Percentiles rank a stretch among this genome's conserved stretches.
phyloP scores from a whole-genome alignment of 2,113 vertebrate species.

The Heterotis niloticus region DNA sequence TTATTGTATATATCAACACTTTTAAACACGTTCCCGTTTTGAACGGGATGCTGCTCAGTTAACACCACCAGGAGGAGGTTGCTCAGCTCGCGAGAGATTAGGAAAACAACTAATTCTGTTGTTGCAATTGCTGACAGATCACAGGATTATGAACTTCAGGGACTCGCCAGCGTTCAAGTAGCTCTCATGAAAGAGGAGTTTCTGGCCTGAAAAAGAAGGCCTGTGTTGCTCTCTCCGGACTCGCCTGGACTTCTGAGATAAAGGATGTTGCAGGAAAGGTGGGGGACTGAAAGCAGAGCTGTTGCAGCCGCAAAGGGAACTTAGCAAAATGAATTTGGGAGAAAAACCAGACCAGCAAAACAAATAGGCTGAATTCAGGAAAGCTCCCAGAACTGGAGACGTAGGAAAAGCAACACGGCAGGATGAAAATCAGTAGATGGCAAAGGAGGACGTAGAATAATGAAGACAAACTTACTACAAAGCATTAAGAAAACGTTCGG shows the following conservation, averaged over 20 bases:
- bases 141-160: conserved; percentile 15
- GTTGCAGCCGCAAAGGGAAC: background rate
- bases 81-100: background rate
- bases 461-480: background rate
- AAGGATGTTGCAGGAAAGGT: background rate
- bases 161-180: background rate
- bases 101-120: background rate
- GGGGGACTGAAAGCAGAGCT: background rate
- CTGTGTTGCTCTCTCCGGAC: background rate
- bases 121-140: conserved; percentile 12
- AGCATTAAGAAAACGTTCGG: too few relatives aligned
- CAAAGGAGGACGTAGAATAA: background rate
- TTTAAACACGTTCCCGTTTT: background rate
- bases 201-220: background rate
- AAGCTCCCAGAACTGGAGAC: background rate
- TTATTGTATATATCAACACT: too few relatives aligned
- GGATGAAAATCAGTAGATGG: background rate
- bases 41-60: background rate
- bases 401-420: background rate
- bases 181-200: conserved; percentile 7
- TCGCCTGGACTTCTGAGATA: conserved; percentile 18
- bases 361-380: background rate
- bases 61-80: background rate
- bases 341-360: background rate
- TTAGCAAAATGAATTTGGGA: background rate